Conservation (phyloP, 2,113 vertebrate genomes). For the Callospermophilus lateralis region DNA sequence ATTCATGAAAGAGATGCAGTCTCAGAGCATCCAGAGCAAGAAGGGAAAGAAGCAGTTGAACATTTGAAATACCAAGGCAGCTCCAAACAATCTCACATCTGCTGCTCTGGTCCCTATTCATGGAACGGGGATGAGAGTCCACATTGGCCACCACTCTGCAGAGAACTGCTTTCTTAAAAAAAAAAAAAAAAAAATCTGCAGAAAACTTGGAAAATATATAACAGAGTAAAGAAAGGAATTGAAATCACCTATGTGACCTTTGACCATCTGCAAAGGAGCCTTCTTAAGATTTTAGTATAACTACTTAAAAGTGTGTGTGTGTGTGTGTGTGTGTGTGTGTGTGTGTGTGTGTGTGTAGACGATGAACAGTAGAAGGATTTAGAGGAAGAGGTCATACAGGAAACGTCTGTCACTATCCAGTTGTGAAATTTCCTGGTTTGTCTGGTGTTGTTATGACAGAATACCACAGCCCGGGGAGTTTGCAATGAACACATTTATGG, state of each 20-base stretch:
- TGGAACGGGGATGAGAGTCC: not conserved
- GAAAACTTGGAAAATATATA: not conserved
- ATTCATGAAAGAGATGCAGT: too few relatives aligned
- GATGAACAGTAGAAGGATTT: not conserved
- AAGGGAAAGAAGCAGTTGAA: not conserved
- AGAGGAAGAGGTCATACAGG: not conserved
- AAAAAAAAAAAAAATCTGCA: not conserved
- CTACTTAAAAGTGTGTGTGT: not conserved
- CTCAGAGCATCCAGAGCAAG: not conserved
- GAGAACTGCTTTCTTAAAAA: too few relatives aligned
- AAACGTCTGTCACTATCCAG: not conserved
- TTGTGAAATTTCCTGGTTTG: not conserved
- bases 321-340: not conserved
- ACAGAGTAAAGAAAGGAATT: not conserved
- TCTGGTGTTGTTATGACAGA: not conserved
- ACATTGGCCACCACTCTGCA: too few relatives aligned
- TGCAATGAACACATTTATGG: not conserved
- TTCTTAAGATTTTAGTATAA: not conserved
- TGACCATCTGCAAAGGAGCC: not conserved
- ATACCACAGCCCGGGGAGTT: not conserved
- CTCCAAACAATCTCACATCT: too few relatives aligned
- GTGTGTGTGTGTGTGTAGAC: not conserved
- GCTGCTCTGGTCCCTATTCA: not conserved
- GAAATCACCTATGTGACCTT: not conserved
- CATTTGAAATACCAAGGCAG: not conserved